Conservation (phyloP, 1,140 invertebrate genomes). For the Spodoptera litura region DNA sequence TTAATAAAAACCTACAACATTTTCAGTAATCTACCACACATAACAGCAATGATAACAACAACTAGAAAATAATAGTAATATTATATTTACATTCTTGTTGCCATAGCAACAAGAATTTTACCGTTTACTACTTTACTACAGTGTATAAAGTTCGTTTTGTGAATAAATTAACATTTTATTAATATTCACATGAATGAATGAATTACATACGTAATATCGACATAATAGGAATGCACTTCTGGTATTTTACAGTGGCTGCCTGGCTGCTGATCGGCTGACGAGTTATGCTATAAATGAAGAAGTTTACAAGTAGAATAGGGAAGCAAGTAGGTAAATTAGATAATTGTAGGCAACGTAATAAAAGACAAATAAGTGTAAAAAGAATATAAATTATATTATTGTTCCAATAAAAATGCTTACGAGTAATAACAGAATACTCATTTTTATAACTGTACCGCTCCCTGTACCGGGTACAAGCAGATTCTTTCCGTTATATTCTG, state of each 20-base stretch:
- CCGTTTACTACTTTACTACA: too few species aligned
- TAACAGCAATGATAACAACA: neutral
- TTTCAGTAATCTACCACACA: neutral
- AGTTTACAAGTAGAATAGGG: too few species aligned
- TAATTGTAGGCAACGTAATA: neutral
- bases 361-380: neutral
- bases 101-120: constrained; percentile 43
- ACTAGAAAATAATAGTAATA: neutral
- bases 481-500: constrained; percentile 66
- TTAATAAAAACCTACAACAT: neutral
- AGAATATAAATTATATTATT: neutral
- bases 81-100: constrained; percentile 29
- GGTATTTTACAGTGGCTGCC: too few species aligned
- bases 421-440: neutral
- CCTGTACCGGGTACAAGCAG: constrained; percentile 81
- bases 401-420: constrained; percentile 4
- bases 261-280: too few species aligned
- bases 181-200: too few species aligned
- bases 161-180: too few species aligned
- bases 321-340: neutral
- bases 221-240: too few species aligned
- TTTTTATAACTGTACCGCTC: constrained; percentile 23
- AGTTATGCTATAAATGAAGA: neutral
- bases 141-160: too few species aligned
- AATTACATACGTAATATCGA: too few species aligned